Conservation (phyloP, 1,140 invertebrate species). For the Caenorhabditis brenneri region DNA sequence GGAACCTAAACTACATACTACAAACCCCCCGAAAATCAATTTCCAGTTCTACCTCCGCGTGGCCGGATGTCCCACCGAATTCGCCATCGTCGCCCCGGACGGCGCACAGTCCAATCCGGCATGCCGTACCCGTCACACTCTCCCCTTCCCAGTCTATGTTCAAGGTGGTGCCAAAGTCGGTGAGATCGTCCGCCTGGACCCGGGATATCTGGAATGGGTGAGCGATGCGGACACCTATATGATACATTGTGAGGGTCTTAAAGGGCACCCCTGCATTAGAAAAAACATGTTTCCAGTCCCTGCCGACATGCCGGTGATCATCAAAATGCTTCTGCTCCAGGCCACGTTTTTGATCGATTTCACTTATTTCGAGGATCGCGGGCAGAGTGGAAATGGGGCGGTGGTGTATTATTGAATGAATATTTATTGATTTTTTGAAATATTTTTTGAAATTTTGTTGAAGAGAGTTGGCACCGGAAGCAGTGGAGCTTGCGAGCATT, state of each 20-base stretch:
- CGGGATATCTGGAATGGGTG: not conserved
- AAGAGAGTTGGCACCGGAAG: too few species aligned
- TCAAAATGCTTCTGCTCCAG: not conserved
- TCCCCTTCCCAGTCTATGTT: not conserved
- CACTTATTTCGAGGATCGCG: not conserved
- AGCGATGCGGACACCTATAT: not conserved
- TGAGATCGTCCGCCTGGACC: not conserved
- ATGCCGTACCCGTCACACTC: not conserved
- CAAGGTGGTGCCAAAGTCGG: not conserved
- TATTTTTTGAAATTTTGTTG: too few species aligned
- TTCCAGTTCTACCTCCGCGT: slow-evolving; percentile 1
- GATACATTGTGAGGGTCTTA: not conserved
- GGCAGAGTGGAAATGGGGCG: not conserved
- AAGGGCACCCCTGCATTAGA: not conserved
- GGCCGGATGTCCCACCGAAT: not conserved
- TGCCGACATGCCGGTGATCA: not conserved
- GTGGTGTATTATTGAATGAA: not conserved
- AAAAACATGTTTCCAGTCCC: not conserved
- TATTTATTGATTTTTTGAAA: not conserved
- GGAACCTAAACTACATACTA: too few species aligned
- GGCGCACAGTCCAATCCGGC: not conserved
- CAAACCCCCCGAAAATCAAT: not conserved
- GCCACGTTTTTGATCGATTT: not conserved
- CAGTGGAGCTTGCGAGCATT: too few species aligned
- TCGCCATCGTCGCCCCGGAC: not conserved